These are phyloP conservation scores for Triops cancriformis DNA, from an alignment of 1,140 invertebrate species.

Conservation along the genomic window DNA sequence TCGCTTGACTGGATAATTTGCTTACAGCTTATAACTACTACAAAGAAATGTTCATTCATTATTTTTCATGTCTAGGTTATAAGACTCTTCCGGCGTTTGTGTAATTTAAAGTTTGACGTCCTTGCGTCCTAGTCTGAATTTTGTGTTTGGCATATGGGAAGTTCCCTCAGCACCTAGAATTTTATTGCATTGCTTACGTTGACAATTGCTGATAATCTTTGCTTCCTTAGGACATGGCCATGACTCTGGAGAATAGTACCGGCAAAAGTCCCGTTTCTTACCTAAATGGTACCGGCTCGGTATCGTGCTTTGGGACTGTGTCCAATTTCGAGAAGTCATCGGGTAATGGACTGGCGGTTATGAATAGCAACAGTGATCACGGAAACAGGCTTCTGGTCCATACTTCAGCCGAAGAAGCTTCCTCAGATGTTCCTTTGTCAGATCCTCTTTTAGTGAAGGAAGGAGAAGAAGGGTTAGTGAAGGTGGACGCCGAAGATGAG, in stretches of 20 bases:
- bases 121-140: too few species aligned
- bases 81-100: too few species aligned
- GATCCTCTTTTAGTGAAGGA: neutral
- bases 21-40: too few species aligned
- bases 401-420: neutral
- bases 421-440: neutral
- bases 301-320: neutral
- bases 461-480: neutral
- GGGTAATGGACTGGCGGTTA: neutral
- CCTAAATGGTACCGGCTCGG: neutral
- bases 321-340: neutral
- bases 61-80: too few species aligned
- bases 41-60: too few species aligned
- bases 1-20: too few species aligned
- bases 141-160: too few species aligned
- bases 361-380: neutral
- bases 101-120: too few species aligned
- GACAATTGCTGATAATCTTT: neutral
- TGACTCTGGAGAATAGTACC: neutral
- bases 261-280: neutral
- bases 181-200: too few species aligned
- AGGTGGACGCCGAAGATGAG: conserved; percentile 16
- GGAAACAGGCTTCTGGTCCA: neutral
- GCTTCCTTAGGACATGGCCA: neutral
- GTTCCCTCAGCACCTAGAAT: too few species aligned